Evolutionary conservation across 2,113 vertebrate species (phyloP).

Genomic region (human): GRCh38 chr7:145435001-145435500

Average conservation of each 20-base stretch:
- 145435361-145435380: too few relatives aligned
- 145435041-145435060: background rate
- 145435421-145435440: background rate
- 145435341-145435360: background rate
- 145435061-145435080: background rate
- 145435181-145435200: fast-evolving
- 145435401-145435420: background rate
- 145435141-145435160: fast-evolving
- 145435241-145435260: background rate
- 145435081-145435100: background rate
- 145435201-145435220: background rate
- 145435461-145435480: background rate
- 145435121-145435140: background rate
- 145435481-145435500: background rate
- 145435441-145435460: background rate
- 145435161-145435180: background rate
- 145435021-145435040: background rate
- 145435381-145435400: background rate
- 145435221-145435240: background rate
- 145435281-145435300: background rate
- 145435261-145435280: background rate
- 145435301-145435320: background rate
- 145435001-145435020: background rate
- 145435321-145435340: background rate
- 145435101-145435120: background rate